A percentile compares a stretch with the other conserved stretches of the same genome.
Conservation (phyloP, 1,140 invertebrate genomes). For the Leptopilina boulardi region DNA sequence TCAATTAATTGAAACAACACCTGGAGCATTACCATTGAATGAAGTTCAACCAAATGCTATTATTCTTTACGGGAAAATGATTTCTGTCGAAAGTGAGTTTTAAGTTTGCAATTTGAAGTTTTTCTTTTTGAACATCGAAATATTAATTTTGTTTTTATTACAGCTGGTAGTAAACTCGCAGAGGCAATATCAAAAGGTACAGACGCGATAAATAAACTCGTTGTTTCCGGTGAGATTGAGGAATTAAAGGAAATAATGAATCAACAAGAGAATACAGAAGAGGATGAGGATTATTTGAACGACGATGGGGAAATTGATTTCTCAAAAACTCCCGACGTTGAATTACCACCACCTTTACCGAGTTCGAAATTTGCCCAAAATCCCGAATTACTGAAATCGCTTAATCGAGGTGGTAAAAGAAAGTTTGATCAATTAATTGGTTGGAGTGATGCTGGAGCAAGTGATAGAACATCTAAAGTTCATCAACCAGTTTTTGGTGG, state of each 20-base stretch:
- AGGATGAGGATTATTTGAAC: conserved; percentile 78
- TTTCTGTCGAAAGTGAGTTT: conserved; percentile 82
- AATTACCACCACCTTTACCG: conserved; percentile 71
- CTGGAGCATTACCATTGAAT: conserved; percentile 81
- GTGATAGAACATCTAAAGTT: conserved; percentile 63
- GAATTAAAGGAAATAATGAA: conserved; percentile 84
- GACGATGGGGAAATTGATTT: conserved; percentile 74
- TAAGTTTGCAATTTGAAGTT: no score
- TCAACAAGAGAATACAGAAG: conserved; percentile 78
- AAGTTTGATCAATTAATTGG: conserved; percentile 74
- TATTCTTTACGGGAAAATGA: conserved; percentile 87
- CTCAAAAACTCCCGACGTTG: conserved; percentile 67
- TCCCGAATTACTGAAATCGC: conserved; percentile 69
- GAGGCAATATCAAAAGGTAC: conserved; percentile 85
- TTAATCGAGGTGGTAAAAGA: conserved; percentile 72
- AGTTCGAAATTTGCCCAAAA: conserved; percentile 74
- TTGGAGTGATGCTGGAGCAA: conserved; percentile 66
- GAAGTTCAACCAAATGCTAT: conserved; percentile 86
- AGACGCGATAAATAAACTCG: conserved; percentile 84
- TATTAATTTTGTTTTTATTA: conserved; percentile 50
- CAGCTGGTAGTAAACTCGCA: conserved; percentile 84
- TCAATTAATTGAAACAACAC: conserved; percentile 84
- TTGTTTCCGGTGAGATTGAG: conserved; percentile 86
- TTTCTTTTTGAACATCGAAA: no score
- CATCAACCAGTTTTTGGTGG: conserved; percentile 69